Base-by-base conservation (phyloP, 2,888 invertebrate genomes). In the Odiellus spinosus region DNA sequence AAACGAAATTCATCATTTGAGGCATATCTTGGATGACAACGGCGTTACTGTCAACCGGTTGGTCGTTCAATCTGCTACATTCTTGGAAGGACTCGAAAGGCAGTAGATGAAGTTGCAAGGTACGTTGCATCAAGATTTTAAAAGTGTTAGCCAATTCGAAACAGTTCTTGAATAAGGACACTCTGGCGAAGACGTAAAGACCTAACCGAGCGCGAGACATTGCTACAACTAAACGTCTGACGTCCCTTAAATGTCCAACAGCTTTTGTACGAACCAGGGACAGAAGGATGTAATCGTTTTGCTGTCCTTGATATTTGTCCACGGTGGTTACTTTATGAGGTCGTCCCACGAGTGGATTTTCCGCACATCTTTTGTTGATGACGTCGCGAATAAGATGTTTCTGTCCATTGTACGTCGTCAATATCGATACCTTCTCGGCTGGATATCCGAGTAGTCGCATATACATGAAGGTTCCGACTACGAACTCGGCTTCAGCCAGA, bases 261-360 rank as follows among this genome's bases (percentile, higher is more conserved):
- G 90, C 86, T 62, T 81, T 81, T 0, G 96, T 96, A 53, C 95
- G 76, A 18, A 99, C 98, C 41, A 99, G 69, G 0, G 96, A 98
- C 42, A 99, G 74, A 14, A 99, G 73, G 50, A 99, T 91, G 61
- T 87, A 91, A 68, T 99, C 98, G 67, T 99, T 99, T 69, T 99
- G 98, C 63, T 99, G 98, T 48, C 98, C 98, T 64, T 99, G 98
- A 67, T 93, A 99, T 64, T 96, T 95, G 70, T 98, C 98, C 15
- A 99, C 98, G 0, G 98, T 99, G 1, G 72, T 71, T 40, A 73
- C 64, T 68, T 90, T 93, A 56, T 83, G 78, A 0, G 93, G 93
- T 60, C 80, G 72, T 15, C 96, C 96, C 57, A 98, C 90, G 45
- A 96, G 73, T 0, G 93, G 88, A 71, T 98, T 98, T 51, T 80